Evolutionary conservation across 2,888 invertebrate genomes (phyloP).

Genomic region (Subacronicta megacephala): DNA sequence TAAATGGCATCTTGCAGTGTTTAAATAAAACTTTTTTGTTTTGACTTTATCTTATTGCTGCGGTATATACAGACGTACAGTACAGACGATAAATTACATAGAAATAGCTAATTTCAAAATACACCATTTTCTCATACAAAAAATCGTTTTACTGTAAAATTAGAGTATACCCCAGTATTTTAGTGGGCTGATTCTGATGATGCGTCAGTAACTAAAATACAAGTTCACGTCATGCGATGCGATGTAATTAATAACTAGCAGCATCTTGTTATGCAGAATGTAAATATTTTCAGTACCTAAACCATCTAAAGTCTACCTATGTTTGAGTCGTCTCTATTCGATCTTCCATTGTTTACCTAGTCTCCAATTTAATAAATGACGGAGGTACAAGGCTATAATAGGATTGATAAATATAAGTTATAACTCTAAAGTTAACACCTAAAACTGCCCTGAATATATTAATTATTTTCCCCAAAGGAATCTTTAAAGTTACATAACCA

Average conservation of each 20-base stretch:
- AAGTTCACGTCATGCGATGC: conserved; percentile 41
- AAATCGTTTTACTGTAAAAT: conserved; percentile 25
- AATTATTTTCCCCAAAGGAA: too few species aligned
- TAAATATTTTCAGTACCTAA: conserved; percentile 25
- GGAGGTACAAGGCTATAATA: conserved; percentile 20
- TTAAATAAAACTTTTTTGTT: conserved; percentile 8
- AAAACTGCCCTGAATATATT: too few species aligned
- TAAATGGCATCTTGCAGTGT: neutral
- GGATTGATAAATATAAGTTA: too few species aligned
- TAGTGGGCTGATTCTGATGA: conserved; percentile 39
- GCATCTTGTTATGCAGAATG: conserved; percentile 29
- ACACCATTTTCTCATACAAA: conserved; percentile 25
- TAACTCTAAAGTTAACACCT: too few species aligned
- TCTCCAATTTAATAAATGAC: conserved; percentile 27
- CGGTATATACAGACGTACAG: too few species aligned
- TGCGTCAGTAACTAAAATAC: conserved; percentile 55
- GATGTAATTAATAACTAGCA: conserved; percentile 42
- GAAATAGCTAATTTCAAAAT: neutral
- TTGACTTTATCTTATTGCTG: conserved; percentile 15
- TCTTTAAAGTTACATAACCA: neutral
- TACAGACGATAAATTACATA: neutral
- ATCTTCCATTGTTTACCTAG: conserved; percentile 37
- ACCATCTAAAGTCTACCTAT: conserved; percentile 4
- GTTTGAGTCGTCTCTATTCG: conserved; percentile 15
- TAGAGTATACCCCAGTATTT: conserved; percentile 34